Evolutionary conservation across 2,113 vertebrate species (phyloP).

Genomic region (Butorides virescens): DNA sequence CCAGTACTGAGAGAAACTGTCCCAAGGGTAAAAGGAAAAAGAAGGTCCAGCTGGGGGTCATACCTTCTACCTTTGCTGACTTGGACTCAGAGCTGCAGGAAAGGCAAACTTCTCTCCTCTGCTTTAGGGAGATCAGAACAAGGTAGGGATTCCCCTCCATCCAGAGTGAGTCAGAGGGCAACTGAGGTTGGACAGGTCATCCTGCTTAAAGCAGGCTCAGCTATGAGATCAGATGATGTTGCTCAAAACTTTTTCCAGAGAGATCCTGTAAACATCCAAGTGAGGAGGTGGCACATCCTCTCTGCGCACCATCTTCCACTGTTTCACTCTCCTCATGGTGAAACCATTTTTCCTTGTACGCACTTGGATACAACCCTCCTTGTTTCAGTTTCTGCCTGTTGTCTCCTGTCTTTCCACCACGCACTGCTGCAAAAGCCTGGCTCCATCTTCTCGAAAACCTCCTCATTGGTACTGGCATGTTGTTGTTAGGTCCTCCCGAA

Average conservation of each 20-base stretch:
- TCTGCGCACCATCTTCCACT: neutral
- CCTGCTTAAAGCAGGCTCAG: neutral
- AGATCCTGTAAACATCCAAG: neutral
- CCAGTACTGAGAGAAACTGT: neutral
- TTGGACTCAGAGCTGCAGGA: neutral
- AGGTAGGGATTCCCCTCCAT: neutral
- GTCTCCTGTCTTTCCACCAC: neutral
- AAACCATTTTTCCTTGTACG: neutral
- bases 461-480: neutral
- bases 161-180: neutral
- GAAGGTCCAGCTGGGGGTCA: rapidly evolving
- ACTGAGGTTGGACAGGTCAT: neutral
- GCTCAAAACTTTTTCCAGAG: neutral
- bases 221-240: neutral
- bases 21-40: neutral
- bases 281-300: neutral
- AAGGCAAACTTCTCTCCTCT: neutral
- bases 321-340: neutral
- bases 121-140: neutral
- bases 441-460: neutral
- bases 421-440: neutral
- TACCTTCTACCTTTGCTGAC: neutral
- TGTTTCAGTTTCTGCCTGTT: neutral
- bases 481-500: neutral
- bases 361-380: neutral